phyloP scores from a whole-genome alignment of 2,888 invertebrate genomes.

The Cataglyphis altisquamis region DNA sequence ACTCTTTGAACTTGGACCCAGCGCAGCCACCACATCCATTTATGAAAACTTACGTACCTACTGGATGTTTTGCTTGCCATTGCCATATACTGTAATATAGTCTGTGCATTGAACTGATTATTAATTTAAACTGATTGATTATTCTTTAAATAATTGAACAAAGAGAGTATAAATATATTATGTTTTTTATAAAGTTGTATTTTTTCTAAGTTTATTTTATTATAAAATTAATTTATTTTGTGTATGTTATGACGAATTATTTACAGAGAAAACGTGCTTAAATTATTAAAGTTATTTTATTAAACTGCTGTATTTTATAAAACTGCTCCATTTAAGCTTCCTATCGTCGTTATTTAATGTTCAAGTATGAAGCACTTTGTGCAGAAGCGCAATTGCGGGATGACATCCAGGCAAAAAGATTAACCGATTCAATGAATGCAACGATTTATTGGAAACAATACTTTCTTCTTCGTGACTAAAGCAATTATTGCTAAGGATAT shows the following conservation, averaged over 20 bases:
- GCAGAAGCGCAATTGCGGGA: background rate
- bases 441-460: constrained; percentile 63
- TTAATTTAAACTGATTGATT: constrained; percentile 14
- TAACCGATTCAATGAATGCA: constrained; percentile 63
- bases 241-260: constrained; percentile 29
- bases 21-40: constrained; percentile 80
- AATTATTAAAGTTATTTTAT: constrained; percentile 49
- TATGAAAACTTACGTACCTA: constrained; percentile 81
- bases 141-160: constrained; percentile 30
- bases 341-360: background rate
- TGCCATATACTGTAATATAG: constrained; percentile 81
- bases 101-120: background rate
- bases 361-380: background rate
- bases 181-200: constrained; percentile 12
- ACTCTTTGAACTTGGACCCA: constrained; percentile 83
- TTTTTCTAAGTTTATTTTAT: constrained; percentile 15
- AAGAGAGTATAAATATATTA: constrained; percentile 4
- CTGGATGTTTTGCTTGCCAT: constrained; percentile 82
- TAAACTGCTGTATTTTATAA: background rate
- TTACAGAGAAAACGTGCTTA: constrained; percentile 10
- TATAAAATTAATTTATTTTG: constrained; percentile 11
- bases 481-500: constrained; percentile 74
- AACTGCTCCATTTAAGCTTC: background rate
- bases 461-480: constrained; percentile 74
- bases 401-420: constrained; percentile 31